Evolutionary conservation across 23 tunicate species (phyloP).

Genomic region (Trididemnum miniatum): DNA sequence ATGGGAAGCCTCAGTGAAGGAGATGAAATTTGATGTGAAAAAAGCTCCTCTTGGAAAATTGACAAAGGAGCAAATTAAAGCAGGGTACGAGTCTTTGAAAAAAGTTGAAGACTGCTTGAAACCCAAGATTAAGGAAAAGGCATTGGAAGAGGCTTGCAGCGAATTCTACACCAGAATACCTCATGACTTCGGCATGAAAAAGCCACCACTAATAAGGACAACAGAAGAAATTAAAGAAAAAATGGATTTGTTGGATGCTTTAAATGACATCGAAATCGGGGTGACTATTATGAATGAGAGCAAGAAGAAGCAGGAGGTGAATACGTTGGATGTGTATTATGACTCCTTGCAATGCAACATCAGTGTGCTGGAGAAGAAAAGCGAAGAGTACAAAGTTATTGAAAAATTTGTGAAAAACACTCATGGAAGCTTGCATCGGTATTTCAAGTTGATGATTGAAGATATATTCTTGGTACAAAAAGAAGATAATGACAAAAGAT

Average conservation of each 20-base stretch:
- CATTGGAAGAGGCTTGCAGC: slow-evolving; percentile 72
- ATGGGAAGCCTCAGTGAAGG: slow-evolving; percentile 75
- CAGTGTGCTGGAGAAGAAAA: slow-evolving; percentile 28
- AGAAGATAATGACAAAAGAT: slow-evolving; percentile 32
- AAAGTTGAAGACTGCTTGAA: slow-evolving; percentile 54
- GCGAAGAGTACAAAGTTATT: slow-evolving; percentile 38
- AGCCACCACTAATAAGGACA: slow-evolving; percentile 64
- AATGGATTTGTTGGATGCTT: slow-evolving; percentile 58
- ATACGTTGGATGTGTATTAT: slow-evolving; percentile 49
- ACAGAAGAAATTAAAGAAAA: slow-evolving; percentile 54
- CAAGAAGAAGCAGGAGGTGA: slow-evolving; percentile 17
- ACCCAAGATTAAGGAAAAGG: neutral
- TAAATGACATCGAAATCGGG: slow-evolving; percentile 74
- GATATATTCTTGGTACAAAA: slow-evolving; percentile 41
- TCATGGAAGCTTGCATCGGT: slow-evolving; percentile 51
- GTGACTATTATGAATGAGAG: slow-evolving; percentile 52
- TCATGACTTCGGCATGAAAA: slow-evolving; percentile 94
- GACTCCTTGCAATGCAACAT: slow-evolving; percentile 43
- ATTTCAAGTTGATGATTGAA: slow-evolving; percentile 35
- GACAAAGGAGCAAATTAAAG: slow-evolving; percentile 69
- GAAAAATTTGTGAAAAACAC: slow-evolving; percentile 48
- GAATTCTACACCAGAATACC: slow-evolving; percentile 88
- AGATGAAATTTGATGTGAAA: slow-evolving; percentile 83
- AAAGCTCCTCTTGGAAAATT: slow-evolving; percentile 88
- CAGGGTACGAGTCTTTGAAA: slow-evolving; percentile 68